phyloP scores from a whole-genome alignment of 2,888 invertebrate genomes.

The Cryptophagus acutangulus region DNA sequence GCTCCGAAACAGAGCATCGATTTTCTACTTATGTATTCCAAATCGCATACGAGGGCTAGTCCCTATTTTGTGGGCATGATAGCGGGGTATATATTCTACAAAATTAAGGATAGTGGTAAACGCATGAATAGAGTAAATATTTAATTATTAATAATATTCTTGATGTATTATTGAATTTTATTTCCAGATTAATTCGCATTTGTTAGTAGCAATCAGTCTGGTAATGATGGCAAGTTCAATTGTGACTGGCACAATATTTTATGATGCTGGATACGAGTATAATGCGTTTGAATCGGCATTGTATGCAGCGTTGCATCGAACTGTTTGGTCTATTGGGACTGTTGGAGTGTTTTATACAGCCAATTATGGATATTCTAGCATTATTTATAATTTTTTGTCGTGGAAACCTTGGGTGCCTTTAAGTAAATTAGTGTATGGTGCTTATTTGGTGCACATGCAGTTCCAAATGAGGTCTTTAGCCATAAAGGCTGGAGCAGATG shows the following conservation, averaged over 20 bases:
- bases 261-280: constrained; percentile 50
- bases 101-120: constrained; percentile 34
- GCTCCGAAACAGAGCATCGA: constrained; percentile 51
- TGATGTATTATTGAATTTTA: constrained; percentile 22
- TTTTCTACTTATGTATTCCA: constrained; percentile 54
- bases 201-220: constrained; percentile 42
- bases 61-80: constrained; percentile 56
- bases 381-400: constrained; percentile 47
- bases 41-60: constrained; percentile 55
- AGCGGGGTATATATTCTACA: constrained; percentile 50
- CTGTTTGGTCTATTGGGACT: constrained; percentile 53
- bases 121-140: constrained; percentile 40
- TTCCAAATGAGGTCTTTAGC: constrained; percentile 52
- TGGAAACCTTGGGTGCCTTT: constrained; percentile 58
- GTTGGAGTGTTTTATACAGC: constrained; percentile 51
- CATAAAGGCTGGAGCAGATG: constrained; percentile 49
- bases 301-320: constrained; percentile 56
- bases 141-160: no score
- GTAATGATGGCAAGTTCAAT: constrained; percentile 49
- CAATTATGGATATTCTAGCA: constrained; percentile 48
- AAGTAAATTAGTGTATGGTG: constrained; percentile 56
- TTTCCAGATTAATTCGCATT: constrained; percentile 33
- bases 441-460: constrained; percentile 55
- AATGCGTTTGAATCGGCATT: constrained; percentile 51
- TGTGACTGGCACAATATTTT: constrained; percentile 50